Evolutionary conservation across 2,113 vertebrate species (phyloP).

Genomic region (Nothoprocta perdicaria): DNA sequence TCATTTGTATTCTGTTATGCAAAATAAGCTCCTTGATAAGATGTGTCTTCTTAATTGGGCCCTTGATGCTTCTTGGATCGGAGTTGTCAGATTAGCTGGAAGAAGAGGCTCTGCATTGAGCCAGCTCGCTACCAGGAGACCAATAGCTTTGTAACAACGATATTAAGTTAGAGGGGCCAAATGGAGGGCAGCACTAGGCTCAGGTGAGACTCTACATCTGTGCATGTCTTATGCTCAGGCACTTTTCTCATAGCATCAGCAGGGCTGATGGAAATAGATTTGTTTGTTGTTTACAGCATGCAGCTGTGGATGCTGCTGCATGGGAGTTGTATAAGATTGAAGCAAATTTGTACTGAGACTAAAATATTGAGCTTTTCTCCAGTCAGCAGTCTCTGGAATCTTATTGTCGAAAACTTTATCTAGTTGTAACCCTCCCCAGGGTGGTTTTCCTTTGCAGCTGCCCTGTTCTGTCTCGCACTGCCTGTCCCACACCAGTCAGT

Average conservation of each 20-base stretch:
- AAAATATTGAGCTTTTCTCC: conserved; percentile 86
- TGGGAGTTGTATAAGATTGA: conserved; percentile 90
- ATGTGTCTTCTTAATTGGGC: conserved; percentile 95
- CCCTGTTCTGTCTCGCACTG: conserved; percentile 78
- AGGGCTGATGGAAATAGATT: conserved; percentile 88
- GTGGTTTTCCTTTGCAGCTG: conserved; percentile 86
- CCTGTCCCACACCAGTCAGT: conserved; percentile 68
- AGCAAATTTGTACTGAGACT: conserved; percentile 87
- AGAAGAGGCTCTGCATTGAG: conserved; percentile 83
- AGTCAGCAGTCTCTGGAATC: conserved; percentile 88
- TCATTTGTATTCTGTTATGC: conserved; percentile 95
- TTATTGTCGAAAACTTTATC: conserved; percentile 89
- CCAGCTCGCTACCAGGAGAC: conserved; percentile 86
- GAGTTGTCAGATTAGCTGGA: conserved; percentile 90
- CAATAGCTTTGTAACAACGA: conserved; percentile 88
- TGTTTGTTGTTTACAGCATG: conserved; percentile 91
- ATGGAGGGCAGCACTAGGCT: conserved; percentile 88
- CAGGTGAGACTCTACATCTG: conserved; percentile 93
- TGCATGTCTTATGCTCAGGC: conserved; percentile 85
- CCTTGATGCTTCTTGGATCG: conserved; percentile 91
- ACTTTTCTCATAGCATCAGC: conserved; percentile 88
- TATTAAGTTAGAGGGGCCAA: conserved; percentile 88
- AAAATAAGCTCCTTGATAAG: conserved; percentile 95
- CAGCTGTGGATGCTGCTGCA: conserved; percentile 90
- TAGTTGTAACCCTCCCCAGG: conserved; percentile 83